These are phyloP conservation scores for Hermetia illucens DNA, from an alignment of 1,140 invertebrate genomes.

Conservation along the genomic window DNA sequence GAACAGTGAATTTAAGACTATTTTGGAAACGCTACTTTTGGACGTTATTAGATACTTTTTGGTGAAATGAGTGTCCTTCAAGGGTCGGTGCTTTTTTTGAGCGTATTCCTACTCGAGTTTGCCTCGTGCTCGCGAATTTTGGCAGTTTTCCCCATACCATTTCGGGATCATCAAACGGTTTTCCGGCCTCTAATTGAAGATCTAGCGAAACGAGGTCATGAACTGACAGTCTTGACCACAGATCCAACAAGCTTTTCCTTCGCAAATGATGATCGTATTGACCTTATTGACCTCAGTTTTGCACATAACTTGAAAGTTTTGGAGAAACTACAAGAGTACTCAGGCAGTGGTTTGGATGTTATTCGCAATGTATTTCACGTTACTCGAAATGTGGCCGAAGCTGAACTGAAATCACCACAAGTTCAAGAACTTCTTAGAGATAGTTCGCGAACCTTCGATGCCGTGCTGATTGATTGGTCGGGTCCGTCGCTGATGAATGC, in stretches of 20 bases:
- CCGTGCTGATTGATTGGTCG: slow-evolving; percentile 19
- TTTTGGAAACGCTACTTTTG: too few species aligned
- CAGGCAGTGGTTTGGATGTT: neutral
- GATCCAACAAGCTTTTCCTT: slow-evolving; percentile 14
- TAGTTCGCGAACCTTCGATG: slow-evolving; percentile 14
- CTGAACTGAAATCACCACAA: slow-evolving; percentile 13
- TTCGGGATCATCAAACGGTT: slow-evolving; percentile 32
- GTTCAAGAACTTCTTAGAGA: slow-evolving; percentile 15
- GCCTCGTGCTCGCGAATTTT: slow-evolving; percentile 32
- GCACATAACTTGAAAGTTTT: slow-evolving; percentile 2
- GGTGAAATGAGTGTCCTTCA: too few species aligned
- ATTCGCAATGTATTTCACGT: neutral
- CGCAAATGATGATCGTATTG: neutral
- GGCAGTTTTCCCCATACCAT: slow-evolving; percentile 31
- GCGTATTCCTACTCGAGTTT: too few species aligned
- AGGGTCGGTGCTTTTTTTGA: too few species aligned
- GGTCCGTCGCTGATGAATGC: slow-evolving; percentile 10
- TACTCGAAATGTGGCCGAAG: slow-evolving; percentile 9
- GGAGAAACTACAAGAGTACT: neutral
- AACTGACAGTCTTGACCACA: slow-evolving; percentile 29
- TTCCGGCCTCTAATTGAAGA: slow-evolving; percentile 30
- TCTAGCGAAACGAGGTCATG: slow-evolving; percentile 33
- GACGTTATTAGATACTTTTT: too few species aligned
- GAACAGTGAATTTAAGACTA: too few species aligned
- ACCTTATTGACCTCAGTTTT: slow-evolving; percentile 5